Evolutionary conservation across 1,140 invertebrate genomes (phyloP).

Genomic region (Teleogryllus occipitalis): DNA sequence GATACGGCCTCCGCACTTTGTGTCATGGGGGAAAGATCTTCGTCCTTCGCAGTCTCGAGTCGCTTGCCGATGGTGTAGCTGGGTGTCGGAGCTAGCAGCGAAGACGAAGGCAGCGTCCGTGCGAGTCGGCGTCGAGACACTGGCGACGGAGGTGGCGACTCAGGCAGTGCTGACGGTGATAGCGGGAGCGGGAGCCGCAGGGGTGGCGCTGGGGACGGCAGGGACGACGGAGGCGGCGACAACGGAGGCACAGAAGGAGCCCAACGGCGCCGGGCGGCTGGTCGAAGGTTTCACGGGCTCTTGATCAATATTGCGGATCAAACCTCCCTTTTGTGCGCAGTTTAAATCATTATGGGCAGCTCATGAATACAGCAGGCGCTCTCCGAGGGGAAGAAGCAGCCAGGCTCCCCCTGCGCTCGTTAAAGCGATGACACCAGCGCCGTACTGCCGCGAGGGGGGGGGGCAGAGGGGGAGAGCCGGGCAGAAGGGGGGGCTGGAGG

Average conservation of each 20-base stretch:
- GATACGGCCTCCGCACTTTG: too few species aligned
- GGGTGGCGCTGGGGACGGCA: background rate
- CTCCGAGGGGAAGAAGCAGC: background rate
- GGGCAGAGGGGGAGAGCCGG: too few species aligned
- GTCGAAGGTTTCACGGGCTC: background rate
- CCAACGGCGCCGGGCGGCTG: background rate
- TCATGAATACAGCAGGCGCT: background rate
- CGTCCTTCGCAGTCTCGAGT: too few species aligned
- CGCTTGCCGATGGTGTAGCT: too few species aligned
- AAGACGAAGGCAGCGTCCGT: too few species aligned
- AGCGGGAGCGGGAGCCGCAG: background rate
- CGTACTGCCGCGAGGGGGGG: background rate
- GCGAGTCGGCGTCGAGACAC: too few species aligned
- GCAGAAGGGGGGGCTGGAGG: background rate
- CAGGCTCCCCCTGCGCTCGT: background rate
- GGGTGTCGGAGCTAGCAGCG: too few species aligned
- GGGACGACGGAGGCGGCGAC: background rate
- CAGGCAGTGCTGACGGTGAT: too few species aligned
- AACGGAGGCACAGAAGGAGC: background rate
- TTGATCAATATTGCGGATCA: conserved; percentile 1
- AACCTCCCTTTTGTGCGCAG: conserved; percentile 2
- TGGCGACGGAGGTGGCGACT: too few species aligned
- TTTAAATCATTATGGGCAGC: background rate
- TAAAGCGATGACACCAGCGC: background rate
- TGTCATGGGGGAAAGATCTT: too few species aligned